These are phyloP conservation scores for Spialia ferax DNA, from an alignment of 2,888 invertebrate species.

Conservation along the genomic window DNA sequence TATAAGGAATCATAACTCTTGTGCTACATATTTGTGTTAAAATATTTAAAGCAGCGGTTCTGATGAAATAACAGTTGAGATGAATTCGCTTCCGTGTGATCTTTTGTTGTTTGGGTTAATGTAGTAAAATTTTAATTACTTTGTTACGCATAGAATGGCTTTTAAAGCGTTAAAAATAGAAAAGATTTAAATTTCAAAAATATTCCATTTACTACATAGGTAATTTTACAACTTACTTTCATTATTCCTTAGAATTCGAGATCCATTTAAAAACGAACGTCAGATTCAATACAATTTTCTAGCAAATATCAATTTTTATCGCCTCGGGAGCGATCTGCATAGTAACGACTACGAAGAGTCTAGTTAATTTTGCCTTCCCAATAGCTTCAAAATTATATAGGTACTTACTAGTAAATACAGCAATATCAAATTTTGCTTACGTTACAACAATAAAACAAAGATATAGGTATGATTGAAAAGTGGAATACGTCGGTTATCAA, in stretches of 20 bases:
- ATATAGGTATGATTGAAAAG: no score
- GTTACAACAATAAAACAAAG: no score
- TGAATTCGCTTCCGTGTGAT: neutral
- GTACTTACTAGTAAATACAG: conserved; percentile 43
- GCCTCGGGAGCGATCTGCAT: conserved; percentile 69
- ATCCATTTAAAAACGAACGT: conserved; percentile 41
- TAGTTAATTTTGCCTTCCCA: conserved; percentile 58
- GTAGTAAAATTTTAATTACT: conserved; percentile 2
- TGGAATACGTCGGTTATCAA: no score
- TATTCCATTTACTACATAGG: neutral
- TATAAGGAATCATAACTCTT: neutral
- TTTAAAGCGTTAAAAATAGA: neutral
- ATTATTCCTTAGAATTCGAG: neutral
- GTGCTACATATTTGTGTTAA: conserved; percentile 2
- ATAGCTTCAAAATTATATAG: conserved; percentile 71
- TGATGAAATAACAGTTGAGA: neutral
- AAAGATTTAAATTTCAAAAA: no score
- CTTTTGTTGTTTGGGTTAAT: conserved; percentile 12
- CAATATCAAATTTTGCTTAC: no score
- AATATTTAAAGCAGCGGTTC: neutral
- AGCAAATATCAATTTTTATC: conserved; percentile 63
- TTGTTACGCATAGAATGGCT: neutral
- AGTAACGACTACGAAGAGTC: conserved; percentile 57
- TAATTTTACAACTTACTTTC: neutral
- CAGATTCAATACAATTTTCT: conserved; percentile 61